Percentiles rank a stretch among this genome's conserved stretches.
phyloP scores from a whole-genome alignment of 2,113 vertebrate species.

The Nothoprocta perdicaria region DNA sequence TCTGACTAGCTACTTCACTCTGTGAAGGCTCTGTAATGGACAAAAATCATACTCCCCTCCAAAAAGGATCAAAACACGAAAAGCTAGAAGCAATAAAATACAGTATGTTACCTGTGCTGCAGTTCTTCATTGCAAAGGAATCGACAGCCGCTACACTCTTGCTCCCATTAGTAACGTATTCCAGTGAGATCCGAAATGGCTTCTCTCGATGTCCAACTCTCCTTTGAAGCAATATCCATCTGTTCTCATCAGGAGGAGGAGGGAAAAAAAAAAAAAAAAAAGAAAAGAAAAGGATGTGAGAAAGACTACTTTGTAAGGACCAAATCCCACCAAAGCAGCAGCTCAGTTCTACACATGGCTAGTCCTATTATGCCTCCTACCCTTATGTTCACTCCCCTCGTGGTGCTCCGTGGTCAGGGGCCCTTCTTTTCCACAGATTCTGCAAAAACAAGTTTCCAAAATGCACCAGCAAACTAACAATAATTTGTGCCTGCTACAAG shows the following conservation, averaged over 20 bases:
- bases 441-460: background rate
- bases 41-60: background rate
- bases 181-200: conserved; percentile 80
- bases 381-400: background rate
- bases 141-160: conserved; percentile 76
- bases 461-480: background rate
- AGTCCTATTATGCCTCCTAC: background rate
- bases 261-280: conserved; percentile 58
- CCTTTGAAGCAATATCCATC: conserved; percentile 81
- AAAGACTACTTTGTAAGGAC: background rate
- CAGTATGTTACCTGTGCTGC: conserved; percentile 77
- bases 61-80: background rate
- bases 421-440: background rate
- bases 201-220: conserved; percentile 77
- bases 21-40: background rate
- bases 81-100: background rate
- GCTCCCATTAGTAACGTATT: conserved; percentile 73
- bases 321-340: background rate
- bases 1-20: background rate
- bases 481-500: background rate
- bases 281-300: conserved; percentile 58
- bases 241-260: conserved; percentile 55
- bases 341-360: background rate
- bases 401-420: background rate
- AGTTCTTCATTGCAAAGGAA: conserved; percentile 83